Conservation (phyloP, 2,113 vertebrate species). For the Sphaerodactylus townsendi region DNA sequence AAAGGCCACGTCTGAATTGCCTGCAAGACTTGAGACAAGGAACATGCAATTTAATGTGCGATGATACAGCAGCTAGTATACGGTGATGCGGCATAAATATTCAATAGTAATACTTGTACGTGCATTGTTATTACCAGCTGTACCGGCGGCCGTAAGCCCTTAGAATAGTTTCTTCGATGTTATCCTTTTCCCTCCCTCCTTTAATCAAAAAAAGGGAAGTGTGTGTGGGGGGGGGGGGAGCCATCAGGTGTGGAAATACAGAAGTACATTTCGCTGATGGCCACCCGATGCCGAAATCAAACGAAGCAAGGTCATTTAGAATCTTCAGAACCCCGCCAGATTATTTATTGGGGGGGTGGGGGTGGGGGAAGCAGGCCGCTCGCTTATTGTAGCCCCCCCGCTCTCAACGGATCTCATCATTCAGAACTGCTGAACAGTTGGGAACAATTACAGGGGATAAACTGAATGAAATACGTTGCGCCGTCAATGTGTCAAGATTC, state of each 20-base stretch:
- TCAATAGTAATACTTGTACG: background rate
- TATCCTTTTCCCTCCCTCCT: background rate
- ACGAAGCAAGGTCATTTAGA: slow-evolving; percentile 46
- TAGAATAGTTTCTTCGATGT: background rate
- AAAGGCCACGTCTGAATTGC: background rate
- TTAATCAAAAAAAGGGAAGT: background rate
- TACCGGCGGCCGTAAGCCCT: too few relatives aligned
- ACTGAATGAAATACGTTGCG: slow-evolving; percentile 65
- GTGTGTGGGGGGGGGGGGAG: background rate
- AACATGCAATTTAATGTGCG: background rate
- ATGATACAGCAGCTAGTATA: background rate
- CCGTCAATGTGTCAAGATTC: slow-evolving; percentile 67
- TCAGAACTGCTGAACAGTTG: slow-evolving; percentile 68
- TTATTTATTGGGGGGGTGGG: too few relatives aligned
- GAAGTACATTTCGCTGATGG: slow-evolving; percentile 7
- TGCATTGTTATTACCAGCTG: background rate
- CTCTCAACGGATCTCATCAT: slow-evolving; percentile 64
- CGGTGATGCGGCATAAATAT: background rate
- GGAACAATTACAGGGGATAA: slow-evolving; percentile 71
- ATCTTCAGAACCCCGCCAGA: slow-evolving; percentile 37
- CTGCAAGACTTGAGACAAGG: background rate
- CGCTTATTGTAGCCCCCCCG: slow-evolving; percentile 42
- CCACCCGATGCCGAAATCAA: slow-evolving; percentile 5
- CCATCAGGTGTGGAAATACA: slow-evolving; percentile 14
- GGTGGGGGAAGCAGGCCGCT: slow-evolving; percentile 51